Evolutionary conservation across 2,888 invertebrate genomes (phyloP).

Genomic region (Dorcus parallelipipedus): DNA sequence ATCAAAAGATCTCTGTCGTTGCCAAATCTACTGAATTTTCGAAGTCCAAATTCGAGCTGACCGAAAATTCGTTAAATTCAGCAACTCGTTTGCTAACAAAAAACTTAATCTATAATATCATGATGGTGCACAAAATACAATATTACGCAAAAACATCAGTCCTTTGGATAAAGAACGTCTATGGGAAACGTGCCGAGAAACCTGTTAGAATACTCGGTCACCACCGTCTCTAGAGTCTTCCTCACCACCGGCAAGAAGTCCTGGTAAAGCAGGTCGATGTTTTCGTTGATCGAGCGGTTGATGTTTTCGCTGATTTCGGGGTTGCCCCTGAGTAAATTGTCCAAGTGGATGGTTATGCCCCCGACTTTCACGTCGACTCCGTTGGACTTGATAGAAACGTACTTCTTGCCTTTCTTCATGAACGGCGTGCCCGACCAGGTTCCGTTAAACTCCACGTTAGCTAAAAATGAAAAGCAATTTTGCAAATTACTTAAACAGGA

Average conservation of each 20-base stretch:
- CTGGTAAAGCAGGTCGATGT: conserved; percentile 4
- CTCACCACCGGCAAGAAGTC: conserved; percentile 2
- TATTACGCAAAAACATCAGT: neutral
- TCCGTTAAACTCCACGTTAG: neutral
- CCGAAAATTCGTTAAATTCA: too few species aligned
- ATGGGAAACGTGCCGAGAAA: neutral
- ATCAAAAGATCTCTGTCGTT: too few species aligned
- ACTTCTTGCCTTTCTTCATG: conserved; percentile 5
- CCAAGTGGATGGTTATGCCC: neutral
- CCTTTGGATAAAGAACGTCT: conserved; percentile 10
- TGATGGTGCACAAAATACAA: too few species aligned
- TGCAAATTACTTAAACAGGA: too few species aligned
- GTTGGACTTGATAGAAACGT: neutral
- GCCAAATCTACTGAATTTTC: too few species aligned
- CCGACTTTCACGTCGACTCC: conserved; percentile 16
- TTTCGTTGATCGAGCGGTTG: conserved; percentile 6
- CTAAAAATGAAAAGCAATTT: neutral
- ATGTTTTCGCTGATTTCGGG: conserved; percentile 1
- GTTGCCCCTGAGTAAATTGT: conserved; percentile 4
- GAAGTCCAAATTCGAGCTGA: too few species aligned
- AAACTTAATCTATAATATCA: too few species aligned
- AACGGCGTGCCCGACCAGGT: neutral
- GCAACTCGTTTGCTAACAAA: too few species aligned
- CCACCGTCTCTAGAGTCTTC: conserved; percentile 23
- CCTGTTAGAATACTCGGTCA: conserved; percentile 24